phyloP scores from a whole-genome alignment of 2,888 invertebrate species.

The Caenorhabditis drosophilae region DNA sequence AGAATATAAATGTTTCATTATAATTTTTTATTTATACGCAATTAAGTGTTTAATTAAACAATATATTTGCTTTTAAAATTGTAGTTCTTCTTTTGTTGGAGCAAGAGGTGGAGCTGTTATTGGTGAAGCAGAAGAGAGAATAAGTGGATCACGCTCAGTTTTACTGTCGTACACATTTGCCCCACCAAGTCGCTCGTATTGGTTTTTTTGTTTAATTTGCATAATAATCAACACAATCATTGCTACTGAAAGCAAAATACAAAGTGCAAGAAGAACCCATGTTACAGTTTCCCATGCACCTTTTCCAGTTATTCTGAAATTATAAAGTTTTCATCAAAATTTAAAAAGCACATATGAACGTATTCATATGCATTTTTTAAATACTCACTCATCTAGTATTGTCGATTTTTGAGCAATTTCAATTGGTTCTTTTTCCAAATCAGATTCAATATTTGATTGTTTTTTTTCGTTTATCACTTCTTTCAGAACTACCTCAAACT shows the following conservation, averaged over 20 bases:
- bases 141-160: constrained; percentile 23
- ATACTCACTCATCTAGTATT: constrained; percentile 42
- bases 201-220: constrained; percentile 45
- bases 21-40: neutral
- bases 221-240: constrained; percentile 47
- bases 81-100: constrained; percentile 32
- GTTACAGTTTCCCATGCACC: constrained; percentile 55
- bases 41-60: neutral
- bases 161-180: neutral
- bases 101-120: constrained; percentile 27
- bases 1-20: neutral
- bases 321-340: neutral
- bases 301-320: constrained; percentile 49
- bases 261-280: constrained; percentile 54
- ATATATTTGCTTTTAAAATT: constrained; percentile 14
- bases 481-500: constrained; percentile 22
- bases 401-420: constrained; percentile 36
- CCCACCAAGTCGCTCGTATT: constrained; percentile 48
- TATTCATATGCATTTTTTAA: too few relatives aligned
- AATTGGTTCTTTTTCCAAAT: neutral
- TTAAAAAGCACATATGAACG: too few relatives aligned
- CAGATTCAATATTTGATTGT: constrained; percentile 4
- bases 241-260: constrained; percentile 50
- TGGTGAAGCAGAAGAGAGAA: constrained; percentile 28
- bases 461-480: constrained; percentile 32